Conservation (phyloP, 1,140 invertebrate species). For the Luehdorfia chinensis region DNA sequence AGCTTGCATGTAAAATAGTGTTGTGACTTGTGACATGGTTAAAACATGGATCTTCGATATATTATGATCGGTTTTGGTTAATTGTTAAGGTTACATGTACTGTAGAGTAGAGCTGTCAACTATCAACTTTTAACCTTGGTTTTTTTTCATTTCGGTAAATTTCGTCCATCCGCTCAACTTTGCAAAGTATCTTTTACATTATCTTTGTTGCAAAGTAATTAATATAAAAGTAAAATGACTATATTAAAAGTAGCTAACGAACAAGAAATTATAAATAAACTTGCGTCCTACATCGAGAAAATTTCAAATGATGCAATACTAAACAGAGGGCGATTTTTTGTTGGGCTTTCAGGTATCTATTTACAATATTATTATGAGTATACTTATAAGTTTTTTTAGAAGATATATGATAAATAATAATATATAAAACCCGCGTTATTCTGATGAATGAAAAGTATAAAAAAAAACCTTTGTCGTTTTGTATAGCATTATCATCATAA, state of each 20-base stretch:
- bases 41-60: too few relatives aligned
- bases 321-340: conserved; percentile 55
- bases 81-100: too few relatives aligned
- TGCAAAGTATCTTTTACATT: not conserved
- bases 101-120: too few relatives aligned
- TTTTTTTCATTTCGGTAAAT: not conserved
- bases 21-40: too few relatives aligned
- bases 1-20: too few relatives aligned
- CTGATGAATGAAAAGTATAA: too few relatives aligned
- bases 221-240: conserved; percentile 38
- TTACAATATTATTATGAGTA: conserved; percentile 12
- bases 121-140: not conserved
- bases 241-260: conserved; percentile 60
- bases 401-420: too few relatives aligned
- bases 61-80: too few relatives aligned
- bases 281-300: conserved; percentile 55
- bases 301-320: conserved; percentile 64
- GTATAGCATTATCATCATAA: too few relatives aligned
- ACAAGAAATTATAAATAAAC: conserved; percentile 54
- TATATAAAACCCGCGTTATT: not conserved
- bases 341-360: conserved; percentile 59
- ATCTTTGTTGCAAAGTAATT: not conserved
- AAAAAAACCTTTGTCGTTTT: too few relatives aligned
- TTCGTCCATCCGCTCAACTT: too few relatives aligned
- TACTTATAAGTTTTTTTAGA: too few relatives aligned